Conservation (phyloP, 1,140 invertebrate species). For the Bradysia coprophila region DNA sequence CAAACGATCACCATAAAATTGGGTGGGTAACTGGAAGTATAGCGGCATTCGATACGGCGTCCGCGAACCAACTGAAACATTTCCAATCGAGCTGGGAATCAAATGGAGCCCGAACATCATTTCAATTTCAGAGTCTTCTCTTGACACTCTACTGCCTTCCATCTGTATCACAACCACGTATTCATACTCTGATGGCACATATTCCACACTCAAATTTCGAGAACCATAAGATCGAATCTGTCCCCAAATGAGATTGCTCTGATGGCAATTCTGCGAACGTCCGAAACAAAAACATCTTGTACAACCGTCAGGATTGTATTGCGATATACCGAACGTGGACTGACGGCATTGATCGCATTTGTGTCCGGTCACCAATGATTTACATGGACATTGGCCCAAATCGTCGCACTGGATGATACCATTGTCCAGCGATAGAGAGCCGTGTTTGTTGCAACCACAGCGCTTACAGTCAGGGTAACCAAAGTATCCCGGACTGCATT, state of each 20-base stretch:
- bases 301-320: constrained; percentile 57
- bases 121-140: constrained; percentile 19
- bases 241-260: constrained; percentile 59
- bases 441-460: constrained; percentile 56
- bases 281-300: constrained; percentile 83
- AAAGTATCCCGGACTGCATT: constrained; percentile 67
- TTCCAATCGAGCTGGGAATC: constrained; percentile 27
- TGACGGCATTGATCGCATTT: constrained; percentile 70
- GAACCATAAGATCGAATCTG: constrained; percentile 41
- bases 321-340: constrained; percentile 62
- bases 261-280: constrained; percentile 51
- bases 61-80: constrained; percentile 44
- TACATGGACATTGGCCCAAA: constrained; percentile 72
- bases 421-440: constrained; percentile 34
- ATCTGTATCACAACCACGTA: constrained; percentile 14
- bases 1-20: constrained; percentile 75
- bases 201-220: constrained; percentile 32
- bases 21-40: constrained; percentile 68
- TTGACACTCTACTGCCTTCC: background rate
- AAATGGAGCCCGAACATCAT: constrained; percentile 27
- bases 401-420: constrained; percentile 55
- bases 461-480: constrained; percentile 75
- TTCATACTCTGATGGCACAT: constrained; percentile 16
- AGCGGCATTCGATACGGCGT: constrained; percentile 52
- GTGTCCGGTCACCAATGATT: constrained; percentile 44